phyloP scores from a whole-genome alignment of 2,888 invertebrate species.

The Protodeltote pygarga region DNA sequence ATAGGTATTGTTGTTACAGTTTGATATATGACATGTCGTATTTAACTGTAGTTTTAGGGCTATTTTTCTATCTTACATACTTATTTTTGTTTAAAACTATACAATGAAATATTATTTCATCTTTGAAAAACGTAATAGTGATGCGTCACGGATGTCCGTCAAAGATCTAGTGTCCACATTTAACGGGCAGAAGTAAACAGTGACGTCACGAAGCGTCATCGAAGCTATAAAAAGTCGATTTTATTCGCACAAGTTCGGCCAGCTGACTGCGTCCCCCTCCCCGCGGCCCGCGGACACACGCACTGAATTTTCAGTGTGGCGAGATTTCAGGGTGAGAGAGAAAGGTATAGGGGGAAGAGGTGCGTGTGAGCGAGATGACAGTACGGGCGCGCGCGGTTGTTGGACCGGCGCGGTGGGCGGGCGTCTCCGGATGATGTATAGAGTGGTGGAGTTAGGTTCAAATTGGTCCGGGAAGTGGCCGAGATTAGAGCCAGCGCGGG shows the following conservation, averaged over 20 bases:
- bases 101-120: slow-evolving; percentile 3
- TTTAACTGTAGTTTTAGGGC: too few relatives aligned
- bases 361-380: slow-evolving; percentile 64
- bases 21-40: neutral
- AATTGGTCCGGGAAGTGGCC: slow-evolving; percentile 92
- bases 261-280: slow-evolving; percentile 81
- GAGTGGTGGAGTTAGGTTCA: slow-evolving; percentile 91
- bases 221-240: slow-evolving; percentile 86
- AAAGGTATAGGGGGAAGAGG: slow-evolving; percentile 43
- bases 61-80: neutral
- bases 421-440: slow-evolving; percentile 89
- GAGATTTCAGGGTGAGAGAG: slow-evolving; percentile 77
- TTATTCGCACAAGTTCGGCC: slow-evolving; percentile 86
- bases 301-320: slow-evolving; percentile 78
- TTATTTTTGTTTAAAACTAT: neutral
- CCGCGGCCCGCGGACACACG: slow-evolving; percentile 64
- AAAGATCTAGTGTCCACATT: slow-evolving; percentile 70
- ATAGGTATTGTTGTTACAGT: slow-evolving; percentile 10
- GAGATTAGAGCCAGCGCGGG: slow-evolving; percentile 90
- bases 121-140: slow-evolving; percentile 36
- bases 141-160: slow-evolving; percentile 65
- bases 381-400: slow-evolving; percentile 63
- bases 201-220: slow-evolving; percentile 86
- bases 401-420: slow-evolving; percentile 82
- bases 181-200: slow-evolving; percentile 80